Percentiles rank a stretch among this genome's conserved stretches.
Conservation (phyloP, 2,797 vertebrate genomes). For the Neoniphon sammara region DNA sequence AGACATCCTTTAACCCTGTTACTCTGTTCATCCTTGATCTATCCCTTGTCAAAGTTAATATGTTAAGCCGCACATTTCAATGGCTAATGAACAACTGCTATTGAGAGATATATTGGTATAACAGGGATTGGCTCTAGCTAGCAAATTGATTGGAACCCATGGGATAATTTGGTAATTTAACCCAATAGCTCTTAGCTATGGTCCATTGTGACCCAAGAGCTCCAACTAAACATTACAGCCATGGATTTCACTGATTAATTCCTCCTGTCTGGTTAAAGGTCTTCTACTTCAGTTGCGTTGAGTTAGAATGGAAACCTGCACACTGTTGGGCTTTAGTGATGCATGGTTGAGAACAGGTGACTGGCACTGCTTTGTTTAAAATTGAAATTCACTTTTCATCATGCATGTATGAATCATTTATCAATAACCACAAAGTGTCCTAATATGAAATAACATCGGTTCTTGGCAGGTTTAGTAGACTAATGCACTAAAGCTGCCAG, state of each 20-base stretch:
- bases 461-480: no score
- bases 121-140: neutral
- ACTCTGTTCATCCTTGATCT: conserved; percentile 6
- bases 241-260: no score
- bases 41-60: neutral
- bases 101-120: neutral
- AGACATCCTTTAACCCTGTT: neutral
- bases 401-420: neutral
- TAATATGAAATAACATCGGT: conserved; percentile 28
- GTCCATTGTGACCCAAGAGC: no score
- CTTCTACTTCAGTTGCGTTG: no score
- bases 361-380: neutral
- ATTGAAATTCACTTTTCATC: neutral
- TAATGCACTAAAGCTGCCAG: neutral
- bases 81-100: neutral
- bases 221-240: neutral
- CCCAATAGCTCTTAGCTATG: neutral
- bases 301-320: no score
- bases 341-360: no score
- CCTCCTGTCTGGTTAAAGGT: no score
- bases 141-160: no score
- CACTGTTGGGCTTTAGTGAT: no score
- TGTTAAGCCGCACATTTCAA: conserved; percentile 1
- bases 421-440: conserved; percentile 5
- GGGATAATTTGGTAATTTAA: neutral